These are phyloP conservation scores for Poeciliopsis prolifica DNA, from an alignment of 2,113 vertebrate species.

Conservation along the genomic window DNA sequence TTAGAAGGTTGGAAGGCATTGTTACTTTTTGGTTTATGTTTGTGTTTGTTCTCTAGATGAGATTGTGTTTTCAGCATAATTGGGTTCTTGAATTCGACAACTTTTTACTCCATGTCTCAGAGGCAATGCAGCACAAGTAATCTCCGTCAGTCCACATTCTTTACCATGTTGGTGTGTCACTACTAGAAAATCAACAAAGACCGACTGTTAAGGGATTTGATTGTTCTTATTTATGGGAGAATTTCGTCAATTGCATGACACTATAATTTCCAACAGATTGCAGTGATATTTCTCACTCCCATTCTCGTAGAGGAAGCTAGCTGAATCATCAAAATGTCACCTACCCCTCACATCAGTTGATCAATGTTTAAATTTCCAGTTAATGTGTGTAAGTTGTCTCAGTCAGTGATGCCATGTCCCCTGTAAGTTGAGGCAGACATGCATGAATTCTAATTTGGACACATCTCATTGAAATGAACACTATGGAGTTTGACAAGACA, in stretches of 20 bases:
- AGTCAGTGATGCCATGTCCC: constrained; percentile 23
- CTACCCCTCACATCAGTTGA: background rate
- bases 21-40: constrained; percentile 40
- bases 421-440: constrained; percentile 33
- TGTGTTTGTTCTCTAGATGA: constrained; percentile 55
- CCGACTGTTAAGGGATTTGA: constrained; percentile 52
- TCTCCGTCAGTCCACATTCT: constrained; percentile 59
- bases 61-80: constrained; percentile 62
- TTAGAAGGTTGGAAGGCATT: background rate
- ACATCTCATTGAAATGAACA: constrained; percentile 38
- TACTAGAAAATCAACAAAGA: constrained; percentile 65
- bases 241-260: constrained; percentile 49
- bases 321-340: constrained; percentile 18
- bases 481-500: constrained; percentile 44
- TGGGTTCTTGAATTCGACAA: constrained; percentile 66
- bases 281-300: constrained; percentile 21
- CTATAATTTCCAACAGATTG: constrained; percentile 42
- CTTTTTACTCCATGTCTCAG: constrained; percentile 68
- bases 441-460: constrained; percentile 44
- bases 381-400: constrained; percentile 15
- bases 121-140: constrained; percentile 68
- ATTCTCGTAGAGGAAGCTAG: constrained; percentile 25
- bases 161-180: constrained; percentile 64
- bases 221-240: constrained; percentile 52
- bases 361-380: constrained; percentile 22